phyloP scores from a whole-genome alignment of 2,113 vertebrate species.

The Rhinolophus sinicus region DNA sequence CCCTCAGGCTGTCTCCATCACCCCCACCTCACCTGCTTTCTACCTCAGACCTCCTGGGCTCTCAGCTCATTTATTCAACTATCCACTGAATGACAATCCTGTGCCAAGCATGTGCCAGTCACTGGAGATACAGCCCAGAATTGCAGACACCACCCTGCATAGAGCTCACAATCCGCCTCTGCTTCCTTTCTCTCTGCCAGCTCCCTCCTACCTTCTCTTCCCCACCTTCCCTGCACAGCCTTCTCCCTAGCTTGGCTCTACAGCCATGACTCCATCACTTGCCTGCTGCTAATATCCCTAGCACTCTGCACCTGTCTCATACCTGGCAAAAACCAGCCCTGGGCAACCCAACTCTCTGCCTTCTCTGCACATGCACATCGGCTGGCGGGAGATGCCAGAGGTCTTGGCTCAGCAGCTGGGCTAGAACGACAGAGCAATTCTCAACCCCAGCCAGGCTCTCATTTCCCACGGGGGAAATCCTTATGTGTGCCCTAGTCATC shows the following conservation, averaged over 20 bases:
- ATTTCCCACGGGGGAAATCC: background rate
- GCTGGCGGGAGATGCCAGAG: conserved; percentile 7
- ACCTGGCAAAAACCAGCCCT: background rate
- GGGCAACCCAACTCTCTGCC: background rate
- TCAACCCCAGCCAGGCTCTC: conserved; percentile 16
- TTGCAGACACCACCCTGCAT: conserved; percentile 17
- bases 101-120: conserved; percentile 18
- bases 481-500: background rate
- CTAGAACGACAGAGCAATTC: conserved; percentile 18
- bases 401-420: background rate
- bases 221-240: background rate
- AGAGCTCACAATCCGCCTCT: conserved; percentile 46
- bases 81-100: background rate
- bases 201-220: conserved; percentile 28
- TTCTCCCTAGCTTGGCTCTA: conserved; percentile 15
- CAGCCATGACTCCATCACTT: background rate
- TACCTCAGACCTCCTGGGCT: background rate
- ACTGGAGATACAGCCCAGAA: conserved; percentile 13
- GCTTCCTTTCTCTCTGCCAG: conserved; percentile 50
- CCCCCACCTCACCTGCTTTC: background rate
- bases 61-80: conserved; percentile 45
- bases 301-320: background rate
- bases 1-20: background rate
- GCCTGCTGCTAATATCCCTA: background rate
- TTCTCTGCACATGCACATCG: background rate